Conservation (phyloP, 2,888 invertebrate genomes). For the Petrophora chlorosata region DNA sequence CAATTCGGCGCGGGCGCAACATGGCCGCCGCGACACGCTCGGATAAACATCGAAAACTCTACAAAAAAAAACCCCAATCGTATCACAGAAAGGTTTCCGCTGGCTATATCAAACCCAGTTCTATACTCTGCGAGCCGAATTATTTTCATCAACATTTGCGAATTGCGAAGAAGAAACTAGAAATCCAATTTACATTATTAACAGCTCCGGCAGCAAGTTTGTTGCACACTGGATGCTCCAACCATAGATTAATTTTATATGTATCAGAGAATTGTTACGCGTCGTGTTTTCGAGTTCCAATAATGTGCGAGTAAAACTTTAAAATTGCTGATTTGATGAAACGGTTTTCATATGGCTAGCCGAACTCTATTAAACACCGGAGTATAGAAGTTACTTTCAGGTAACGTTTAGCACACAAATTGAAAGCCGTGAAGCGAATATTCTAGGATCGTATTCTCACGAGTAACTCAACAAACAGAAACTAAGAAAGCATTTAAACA, state of each 20-base stretch:
- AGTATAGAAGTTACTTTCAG: too few species aligned
- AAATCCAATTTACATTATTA: conserved; percentile 33
- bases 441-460: conserved; percentile 1
- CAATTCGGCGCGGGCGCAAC: conserved; percentile 78
- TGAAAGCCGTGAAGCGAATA: background rate
- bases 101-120: conserved; percentile 1
- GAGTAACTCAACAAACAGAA: background rate
- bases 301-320: conserved; percentile 9
- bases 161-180: conserved; percentile 18
- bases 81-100: conserved; percentile 13
- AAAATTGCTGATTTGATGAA: background rate
- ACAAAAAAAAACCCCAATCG: conserved; percentile 11
- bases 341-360: too few species aligned
- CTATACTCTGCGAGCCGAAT: background rate
- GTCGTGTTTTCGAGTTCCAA: too few species aligned
- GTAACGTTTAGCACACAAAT: background rate
- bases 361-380: too few species aligned
- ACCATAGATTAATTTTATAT: conserved; percentile 33
- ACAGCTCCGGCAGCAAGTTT: conserved; percentile 24
- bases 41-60: conserved; percentile 37
- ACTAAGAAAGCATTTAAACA: conserved; percentile 13
- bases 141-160: too few species aligned
- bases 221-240: conserved; percentile 30
- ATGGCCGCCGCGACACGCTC: conserved; percentile 59
- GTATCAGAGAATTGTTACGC: conserved; percentile 34